These are phyloP conservation scores for Drosophila atroscutellata DNA, from an alignment of 2,888 invertebrate genomes.

Conservation along the genomic window DNA sequence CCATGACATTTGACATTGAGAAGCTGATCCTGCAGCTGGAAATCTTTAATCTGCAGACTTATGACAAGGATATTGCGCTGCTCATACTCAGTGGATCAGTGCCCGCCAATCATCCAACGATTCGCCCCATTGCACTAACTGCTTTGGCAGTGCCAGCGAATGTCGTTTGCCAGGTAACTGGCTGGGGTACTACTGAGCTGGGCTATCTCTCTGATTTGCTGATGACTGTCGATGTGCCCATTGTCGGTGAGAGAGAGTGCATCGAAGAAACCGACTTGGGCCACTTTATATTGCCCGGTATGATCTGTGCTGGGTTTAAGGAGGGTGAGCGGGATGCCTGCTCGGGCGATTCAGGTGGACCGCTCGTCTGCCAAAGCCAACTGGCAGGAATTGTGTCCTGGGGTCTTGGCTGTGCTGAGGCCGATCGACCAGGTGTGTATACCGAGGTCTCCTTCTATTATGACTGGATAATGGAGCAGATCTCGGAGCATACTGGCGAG, in stretches of 20 bases:
- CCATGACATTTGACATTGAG: slow-evolving; percentile 69
- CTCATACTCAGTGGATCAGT: slow-evolving; percentile 76
- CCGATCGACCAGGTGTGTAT: slow-evolving; percentile 91
- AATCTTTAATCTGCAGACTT: slow-evolving; percentile 66
- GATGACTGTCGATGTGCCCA: slow-evolving; percentile 76
- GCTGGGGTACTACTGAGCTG: slow-evolving; percentile 81
- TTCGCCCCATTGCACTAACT: slow-evolving; percentile 73
- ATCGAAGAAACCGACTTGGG: slow-evolving; percentile 72
- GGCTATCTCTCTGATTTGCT: slow-evolving; percentile 61
- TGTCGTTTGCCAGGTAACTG: slow-evolving; percentile 81
- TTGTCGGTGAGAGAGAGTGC: slow-evolving; percentile 67
- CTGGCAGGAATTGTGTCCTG: slow-evolving; percentile 93
- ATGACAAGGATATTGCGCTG: slow-evolving; percentile 78
- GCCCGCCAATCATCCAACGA: slow-evolving; percentile 76
- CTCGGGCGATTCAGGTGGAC: slow-evolving; percentile 94
- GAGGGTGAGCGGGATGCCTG: slow-evolving; percentile 92
- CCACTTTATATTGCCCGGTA: slow-evolving; percentile 87
- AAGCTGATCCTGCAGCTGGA: slow-evolving; percentile 59
- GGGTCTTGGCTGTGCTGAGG: slow-evolving; percentile 91
- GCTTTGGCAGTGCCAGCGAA: slow-evolving; percentile 40
- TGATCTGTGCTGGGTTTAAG: slow-evolving; percentile 91
- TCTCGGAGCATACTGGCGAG: slow-evolving; percentile 24
- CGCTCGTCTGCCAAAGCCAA: slow-evolving; percentile 88
- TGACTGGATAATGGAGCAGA: slow-evolving; percentile 66
- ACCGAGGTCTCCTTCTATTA: slow-evolving; percentile 86